Evolutionary conservation across 2,113 vertebrate species (phyloP).

Genomic region (Sterrhoptilus dennistouni): DNA sequence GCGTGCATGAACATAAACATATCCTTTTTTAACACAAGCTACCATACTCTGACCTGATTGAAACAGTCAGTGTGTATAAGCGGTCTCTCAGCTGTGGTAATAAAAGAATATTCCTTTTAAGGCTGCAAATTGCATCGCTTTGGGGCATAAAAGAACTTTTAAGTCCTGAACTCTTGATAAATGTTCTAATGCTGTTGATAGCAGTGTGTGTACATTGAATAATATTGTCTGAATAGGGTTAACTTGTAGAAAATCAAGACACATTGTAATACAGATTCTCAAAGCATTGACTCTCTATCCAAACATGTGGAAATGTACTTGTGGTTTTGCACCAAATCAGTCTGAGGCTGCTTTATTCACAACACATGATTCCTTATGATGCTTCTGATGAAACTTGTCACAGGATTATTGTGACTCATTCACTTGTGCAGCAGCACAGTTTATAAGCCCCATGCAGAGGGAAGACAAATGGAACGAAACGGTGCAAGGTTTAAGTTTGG

Average conservation of each 20-base stretch:
- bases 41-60: neutral
- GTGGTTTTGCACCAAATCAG: constrained; percentile 36
- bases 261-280: neutral
- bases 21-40: neutral
- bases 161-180: neutral
- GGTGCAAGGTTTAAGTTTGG: neutral
- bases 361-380: constrained; percentile 43
- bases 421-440: neutral
- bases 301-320: neutral
- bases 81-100: neutral
- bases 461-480: constrained; percentile 21
- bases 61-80: neutral
- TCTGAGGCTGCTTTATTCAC: constrained; percentile 49
- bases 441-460: neutral
- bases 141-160: neutral
- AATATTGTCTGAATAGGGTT: neutral
- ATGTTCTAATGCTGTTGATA: neutral
- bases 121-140: neutral
- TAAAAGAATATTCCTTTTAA: neutral
- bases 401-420: constrained; percentile 40
- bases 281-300: neutral
- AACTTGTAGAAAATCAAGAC: constrained; percentile 11
- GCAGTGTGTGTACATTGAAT: neutral
- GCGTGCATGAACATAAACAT: fast-evolving
- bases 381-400: constrained; percentile 46